phyloP scores from a whole-genome alignment of 2,797 vertebrate genomes.

The Emys orbicularis region DNA sequence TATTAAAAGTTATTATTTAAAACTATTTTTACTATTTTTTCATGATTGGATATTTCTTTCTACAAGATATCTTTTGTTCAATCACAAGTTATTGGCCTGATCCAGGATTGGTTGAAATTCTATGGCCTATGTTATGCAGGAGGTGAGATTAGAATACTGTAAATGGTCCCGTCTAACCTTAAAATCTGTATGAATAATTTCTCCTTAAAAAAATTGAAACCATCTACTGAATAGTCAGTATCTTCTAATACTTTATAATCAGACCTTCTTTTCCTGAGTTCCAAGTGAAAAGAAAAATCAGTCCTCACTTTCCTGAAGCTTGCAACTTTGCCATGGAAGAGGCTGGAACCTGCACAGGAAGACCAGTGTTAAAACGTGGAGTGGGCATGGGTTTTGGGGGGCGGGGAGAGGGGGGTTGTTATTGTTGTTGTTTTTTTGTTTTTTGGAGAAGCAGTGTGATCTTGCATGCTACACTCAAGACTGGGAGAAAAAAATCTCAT shows the following conservation, averaged over 20 bases:
- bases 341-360: not conserved
- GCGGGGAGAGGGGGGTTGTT: not conserved
- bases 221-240: not conserved
- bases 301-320: not conserved
- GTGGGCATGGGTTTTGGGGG: not conserved
- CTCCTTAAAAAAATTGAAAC: conserved; percentile 19
- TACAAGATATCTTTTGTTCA: not conserved
- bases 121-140: not conserved
- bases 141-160: not conserved
- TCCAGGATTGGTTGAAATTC: not conserved
- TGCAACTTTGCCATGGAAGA: not conserved
- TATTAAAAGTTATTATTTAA: not conserved
- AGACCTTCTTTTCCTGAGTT: conserved; percentile 9
- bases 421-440: conserved; percentile 27
- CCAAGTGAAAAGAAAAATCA: conserved; percentile 31
- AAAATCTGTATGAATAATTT: not conserved
- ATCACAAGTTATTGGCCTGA: not conserved
- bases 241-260: not conserved
- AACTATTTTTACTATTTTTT: not conserved
- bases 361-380: not conserved
- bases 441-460: conserved; percentile 23
- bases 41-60: not conserved
- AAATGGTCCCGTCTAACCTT: not conserved
- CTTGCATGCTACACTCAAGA: not conserved
- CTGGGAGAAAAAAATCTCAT: conserved; percentile 14